Percentiles rank a stretch among this genome's conserved stretches.
Evolutionary conservation across 2,888 invertebrate species (phyloP).

Genomic region (Pogonocherus hispidulus): DNA sequence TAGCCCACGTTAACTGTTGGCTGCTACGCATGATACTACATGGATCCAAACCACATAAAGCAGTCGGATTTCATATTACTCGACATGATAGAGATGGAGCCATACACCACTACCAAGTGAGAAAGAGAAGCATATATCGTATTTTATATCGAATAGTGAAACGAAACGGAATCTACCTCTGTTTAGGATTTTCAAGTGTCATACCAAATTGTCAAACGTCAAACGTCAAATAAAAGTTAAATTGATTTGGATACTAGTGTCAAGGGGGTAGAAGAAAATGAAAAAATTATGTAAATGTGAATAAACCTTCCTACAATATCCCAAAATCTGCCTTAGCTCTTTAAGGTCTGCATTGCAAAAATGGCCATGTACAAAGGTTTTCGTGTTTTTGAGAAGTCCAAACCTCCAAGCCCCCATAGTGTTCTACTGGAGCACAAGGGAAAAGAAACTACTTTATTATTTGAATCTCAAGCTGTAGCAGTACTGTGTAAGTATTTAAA

Average conservation of each 20-base stretch:
- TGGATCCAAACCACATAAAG: too few species aligned
- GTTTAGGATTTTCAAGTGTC: too few species aligned
- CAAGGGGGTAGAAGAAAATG: conserved; percentile 39
- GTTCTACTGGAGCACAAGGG: conserved; percentile 91
- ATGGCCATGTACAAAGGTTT: conserved; percentile 98
- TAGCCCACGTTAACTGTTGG: too few species aligned
- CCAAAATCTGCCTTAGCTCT: conserved; percentile 2
- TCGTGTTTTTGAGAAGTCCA: conserved; percentile 90
- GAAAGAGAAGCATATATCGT: too few species aligned
- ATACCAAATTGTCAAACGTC: conserved; percentile 9
- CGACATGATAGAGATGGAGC: too few species aligned
- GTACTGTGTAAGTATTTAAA: conserved; percentile 76
- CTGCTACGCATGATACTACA: too few species aligned
- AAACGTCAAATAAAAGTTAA: conserved; percentile 31
- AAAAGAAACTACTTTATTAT: conserved; percentile 87
- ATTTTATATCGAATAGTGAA: too few species aligned
- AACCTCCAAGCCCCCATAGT: conserved; percentile 89
- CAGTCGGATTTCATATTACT: too few species aligned
- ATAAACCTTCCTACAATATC: conserved; percentile 27
- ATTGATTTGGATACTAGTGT: conserved; percentile 68
- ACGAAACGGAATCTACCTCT: too few species aligned
- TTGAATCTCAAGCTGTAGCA: conserved; percentile 94
- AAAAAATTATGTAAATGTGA: conserved; percentile 35
- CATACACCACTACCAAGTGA: too few species aligned
- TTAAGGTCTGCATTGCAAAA: conserved; percentile 15